phyloP scores from a whole-genome alignment of 1,140 invertebrate genomes.

The Triops cancriformis region DNA sequence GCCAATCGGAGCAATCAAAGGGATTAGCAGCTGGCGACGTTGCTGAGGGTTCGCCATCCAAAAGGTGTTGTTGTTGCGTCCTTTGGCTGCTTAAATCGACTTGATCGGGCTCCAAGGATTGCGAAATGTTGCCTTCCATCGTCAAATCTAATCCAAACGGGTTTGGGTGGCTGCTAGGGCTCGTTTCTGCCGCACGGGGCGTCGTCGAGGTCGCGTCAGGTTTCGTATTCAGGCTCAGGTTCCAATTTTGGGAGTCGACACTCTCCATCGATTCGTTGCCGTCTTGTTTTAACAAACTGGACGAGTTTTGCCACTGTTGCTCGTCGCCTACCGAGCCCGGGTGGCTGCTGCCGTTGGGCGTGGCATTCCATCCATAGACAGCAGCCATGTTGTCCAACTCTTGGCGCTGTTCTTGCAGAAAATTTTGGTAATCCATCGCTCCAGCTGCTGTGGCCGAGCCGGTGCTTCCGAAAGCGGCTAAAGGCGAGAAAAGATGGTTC shows the following conservation, averaged over 20 bases:
- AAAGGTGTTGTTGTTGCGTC: neutral
- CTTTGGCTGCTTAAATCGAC: neutral
- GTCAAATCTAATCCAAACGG: neutral
- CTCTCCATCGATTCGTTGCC: slow-evolving; percentile 11
- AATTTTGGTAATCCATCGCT: slow-evolving; percentile 30
- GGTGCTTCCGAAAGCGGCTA: slow-evolving; percentile 32
- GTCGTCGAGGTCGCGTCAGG: slow-evolving; percentile 18
- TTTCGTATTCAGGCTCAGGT: slow-evolving; percentile 17
- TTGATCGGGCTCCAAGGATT: neutral
- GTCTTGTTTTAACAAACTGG: neutral
- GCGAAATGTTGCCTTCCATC: neutral
- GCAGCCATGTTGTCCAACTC: slow-evolving; percentile 24
- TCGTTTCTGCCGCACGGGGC: neutral
- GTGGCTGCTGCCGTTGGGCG: slow-evolving; percentile 24
- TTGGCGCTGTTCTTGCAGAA: slow-evolving; percentile 28
- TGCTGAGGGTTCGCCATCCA: neutral
- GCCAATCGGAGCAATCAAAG: neutral
- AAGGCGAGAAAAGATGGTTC: slow-evolving; percentile 29
- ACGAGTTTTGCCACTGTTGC: slow-evolving; percentile 17
- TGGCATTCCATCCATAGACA: slow-evolving; percentile 29
- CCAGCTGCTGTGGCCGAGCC: slow-evolving; percentile 23
- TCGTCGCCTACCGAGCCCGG: neutral
- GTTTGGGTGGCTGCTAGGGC: neutral
- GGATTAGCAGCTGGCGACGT: neutral
- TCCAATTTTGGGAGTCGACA: neutral